Percentiles rank a stretch among this genome's conserved stretches.
These are phyloP conservation scores for Crenuchus spilurus DNA, from an alignment of 2,797 vertebrate species.

Conservation along the genomic window DNA sequence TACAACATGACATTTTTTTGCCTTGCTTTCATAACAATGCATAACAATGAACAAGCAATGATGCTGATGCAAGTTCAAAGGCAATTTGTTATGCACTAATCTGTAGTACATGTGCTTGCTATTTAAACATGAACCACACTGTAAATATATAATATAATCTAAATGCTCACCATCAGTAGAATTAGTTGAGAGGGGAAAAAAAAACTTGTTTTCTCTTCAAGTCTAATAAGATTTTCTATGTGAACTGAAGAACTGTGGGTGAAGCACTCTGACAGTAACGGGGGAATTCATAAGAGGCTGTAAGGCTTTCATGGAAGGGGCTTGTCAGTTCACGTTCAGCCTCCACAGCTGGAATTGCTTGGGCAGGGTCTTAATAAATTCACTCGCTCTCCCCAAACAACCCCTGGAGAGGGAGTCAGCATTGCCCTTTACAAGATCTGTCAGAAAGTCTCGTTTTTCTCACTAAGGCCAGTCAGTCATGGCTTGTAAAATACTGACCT, in stretches of 20 bases:
- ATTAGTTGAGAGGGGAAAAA: background rate
- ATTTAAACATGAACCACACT: background rate
- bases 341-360: constrained; percentile 34
- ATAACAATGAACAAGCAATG: background rate
- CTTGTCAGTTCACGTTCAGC: constrained; percentile 43
- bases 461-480: constrained; percentile 36
- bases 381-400: constrained; percentile 39
- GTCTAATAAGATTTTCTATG: constrained; percentile 32
- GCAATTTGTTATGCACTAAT: too few relatives aligned
- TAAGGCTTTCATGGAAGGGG: constrained; percentile 34
- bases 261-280: constrained; percentile 43
- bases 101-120: too few relatives aligned
- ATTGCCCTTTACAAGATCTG: constrained; percentile 41
- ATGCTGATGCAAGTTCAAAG: background rate
- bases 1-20: background rate
- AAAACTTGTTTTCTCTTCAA: constrained; percentile 31
- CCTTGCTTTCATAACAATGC: background rate
- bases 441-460: constrained; percentile 35
- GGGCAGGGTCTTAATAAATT: constrained; percentile 48
- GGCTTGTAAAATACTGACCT: constrained; percentile 28
- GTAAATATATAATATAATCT: background rate
- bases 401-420: constrained; percentile 40
- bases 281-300: constrained; percentile 46
- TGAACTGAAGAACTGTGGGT: constrained; percentile 13
- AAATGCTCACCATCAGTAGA: background rate